Evolutionary conservation across 2,797 vertebrate genomes (phyloP).

Genomic region (Eulemur albifrons): DNA sequence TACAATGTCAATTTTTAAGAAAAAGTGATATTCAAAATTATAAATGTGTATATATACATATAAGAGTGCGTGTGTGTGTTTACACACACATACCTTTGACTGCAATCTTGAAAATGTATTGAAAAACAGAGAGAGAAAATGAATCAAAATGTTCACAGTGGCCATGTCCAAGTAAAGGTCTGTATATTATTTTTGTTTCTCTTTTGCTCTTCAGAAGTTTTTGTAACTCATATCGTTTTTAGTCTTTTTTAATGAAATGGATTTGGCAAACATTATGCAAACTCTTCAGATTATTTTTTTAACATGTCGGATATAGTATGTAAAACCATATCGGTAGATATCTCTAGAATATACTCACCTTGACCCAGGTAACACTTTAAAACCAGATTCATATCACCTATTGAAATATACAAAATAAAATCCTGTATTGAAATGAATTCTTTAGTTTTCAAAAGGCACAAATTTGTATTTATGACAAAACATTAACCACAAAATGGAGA

Average conservation of each 20-base stretch:
- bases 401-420: not conserved
- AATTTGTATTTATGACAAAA: constrained; percentile 50
- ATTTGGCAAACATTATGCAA: constrained; percentile 6
- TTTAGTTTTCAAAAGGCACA: constrained; percentile 14
- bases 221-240: not conserved
- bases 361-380: not conserved
- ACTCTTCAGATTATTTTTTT: not conserved
- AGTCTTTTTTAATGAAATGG: not conserved
- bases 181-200: not conserved
- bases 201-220: not conserved
- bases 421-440: not conserved
- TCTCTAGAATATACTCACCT: not conserved
- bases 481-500: constrained; percentile 9
- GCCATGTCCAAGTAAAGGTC: not conserved
- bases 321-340: not conserved
- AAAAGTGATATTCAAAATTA: not conserved
- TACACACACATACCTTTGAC: not conserved
- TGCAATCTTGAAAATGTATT: not conserved
- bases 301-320: not conserved
- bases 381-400: not conserved
- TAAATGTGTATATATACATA: not conserved
- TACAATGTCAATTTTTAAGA: not conserved
- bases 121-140: constrained; percentile 11
- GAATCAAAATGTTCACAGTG: not conserved
- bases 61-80: too few species aligned